phyloP scores from a whole-genome alignment of 2,888 invertebrate species.

The Caenorhabditis auriculariae region DNA sequence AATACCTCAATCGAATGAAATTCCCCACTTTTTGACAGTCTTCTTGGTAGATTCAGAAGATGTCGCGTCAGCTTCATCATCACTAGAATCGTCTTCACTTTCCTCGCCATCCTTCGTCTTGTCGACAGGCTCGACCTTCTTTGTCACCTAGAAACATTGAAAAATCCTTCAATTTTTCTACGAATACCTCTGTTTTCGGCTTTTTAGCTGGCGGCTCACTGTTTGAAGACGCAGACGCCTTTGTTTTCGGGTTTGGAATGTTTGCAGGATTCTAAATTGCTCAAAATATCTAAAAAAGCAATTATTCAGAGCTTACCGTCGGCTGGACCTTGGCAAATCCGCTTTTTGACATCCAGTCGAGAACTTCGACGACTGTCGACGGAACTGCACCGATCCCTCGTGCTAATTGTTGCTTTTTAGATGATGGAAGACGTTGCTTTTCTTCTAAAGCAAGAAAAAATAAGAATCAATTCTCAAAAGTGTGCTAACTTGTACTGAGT shows the following conservation, averaged over 20 bases:
- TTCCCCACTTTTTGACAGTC: too few species aligned
- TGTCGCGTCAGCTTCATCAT: constrained; percentile 8
- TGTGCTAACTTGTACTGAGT: constrained; percentile 42
- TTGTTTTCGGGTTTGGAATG: neutral
- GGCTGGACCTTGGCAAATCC: constrained; percentile 23
- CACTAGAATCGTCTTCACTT: constrained; percentile 3
- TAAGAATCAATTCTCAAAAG: neutral
- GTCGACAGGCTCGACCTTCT: constrained; percentile 1
- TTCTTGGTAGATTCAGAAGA: too few species aligned
- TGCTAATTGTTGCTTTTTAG: constrained; percentile 38
- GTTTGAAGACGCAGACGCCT: neutral
- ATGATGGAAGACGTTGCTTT: constrained; percentile 24
- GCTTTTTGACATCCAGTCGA: constrained; percentile 29
- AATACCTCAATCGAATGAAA: too few species aligned
- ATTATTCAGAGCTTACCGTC: neutral
- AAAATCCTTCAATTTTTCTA: neutral
- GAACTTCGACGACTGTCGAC: constrained; percentile 38
- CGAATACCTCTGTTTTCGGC: neutral
- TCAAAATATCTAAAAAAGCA: neutral
- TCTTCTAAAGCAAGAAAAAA: constrained; percentile 26
- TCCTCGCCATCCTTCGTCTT: constrained; percentile 9
- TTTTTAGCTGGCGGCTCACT: neutral
- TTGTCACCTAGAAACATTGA: neutral
- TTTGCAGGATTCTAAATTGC: constrained; percentile 1
- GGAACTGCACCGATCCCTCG: constrained; percentile 37